Evolutionary conservation across 2,888 invertebrate species (phyloP).

Genomic region (Heliconius ethilla): DNA sequence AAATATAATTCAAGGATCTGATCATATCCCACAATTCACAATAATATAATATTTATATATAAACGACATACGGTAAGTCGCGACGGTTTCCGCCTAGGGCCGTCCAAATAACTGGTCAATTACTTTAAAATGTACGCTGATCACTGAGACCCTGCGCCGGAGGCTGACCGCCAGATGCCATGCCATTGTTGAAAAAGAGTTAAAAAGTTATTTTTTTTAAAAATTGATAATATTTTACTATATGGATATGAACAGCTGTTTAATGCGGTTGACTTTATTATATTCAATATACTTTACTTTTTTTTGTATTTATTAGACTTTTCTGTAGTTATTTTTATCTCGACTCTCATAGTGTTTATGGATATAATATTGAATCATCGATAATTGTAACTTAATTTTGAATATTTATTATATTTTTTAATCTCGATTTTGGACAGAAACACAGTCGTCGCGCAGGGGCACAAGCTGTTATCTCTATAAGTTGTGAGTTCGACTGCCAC

Average conservation of each 20-base stretch:
- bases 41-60: constrained; percentile 38
- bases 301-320: too few relatives aligned
- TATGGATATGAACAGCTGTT: not conserved
- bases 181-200: constrained; percentile 58
- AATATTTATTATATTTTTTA: not conserved
- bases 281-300: not conserved
- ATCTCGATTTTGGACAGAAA: not conserved
- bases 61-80: constrained; percentile 71
- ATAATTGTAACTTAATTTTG: not conserved
- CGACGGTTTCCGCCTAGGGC: constrained; percentile 68
- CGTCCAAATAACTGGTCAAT: constrained; percentile 74
- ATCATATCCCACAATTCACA: not conserved
- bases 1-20: not conserved
- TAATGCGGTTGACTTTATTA: not conserved
- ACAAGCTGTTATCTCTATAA: too few relatives aligned
- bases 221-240: not conserved
- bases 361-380: not conserved
- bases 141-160: constrained; percentile 66
- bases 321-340: not conserved
- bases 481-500: too few relatives aligned
- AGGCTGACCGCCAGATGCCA: constrained; percentile 71
- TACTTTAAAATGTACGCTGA: constrained; percentile 77
- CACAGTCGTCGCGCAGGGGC: too few relatives aligned
- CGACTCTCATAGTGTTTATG: not conserved
- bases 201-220: not conserved